phyloP scores from a whole-genome alignment of 2,888 invertebrate genomes.

The Andrena haemorrhoa region DNA sequence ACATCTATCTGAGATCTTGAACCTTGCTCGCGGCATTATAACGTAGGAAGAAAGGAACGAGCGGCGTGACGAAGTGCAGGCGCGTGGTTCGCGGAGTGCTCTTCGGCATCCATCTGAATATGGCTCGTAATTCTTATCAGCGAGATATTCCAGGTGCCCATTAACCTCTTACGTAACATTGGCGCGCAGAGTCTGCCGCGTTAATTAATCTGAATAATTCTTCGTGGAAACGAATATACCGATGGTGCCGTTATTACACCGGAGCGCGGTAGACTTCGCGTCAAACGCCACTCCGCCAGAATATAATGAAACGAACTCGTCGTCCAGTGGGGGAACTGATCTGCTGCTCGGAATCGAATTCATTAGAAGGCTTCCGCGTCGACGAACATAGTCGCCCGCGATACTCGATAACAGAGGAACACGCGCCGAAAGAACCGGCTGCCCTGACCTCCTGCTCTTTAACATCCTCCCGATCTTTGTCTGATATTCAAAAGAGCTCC shows the following conservation, averaged over 20 bases:
- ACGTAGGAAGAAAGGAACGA: too few relatives aligned
- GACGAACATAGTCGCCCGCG: neutral
- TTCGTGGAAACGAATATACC: too few relatives aligned
- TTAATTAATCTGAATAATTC: too few relatives aligned
- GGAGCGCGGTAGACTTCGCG: neutral
- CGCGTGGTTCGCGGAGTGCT: neutral
- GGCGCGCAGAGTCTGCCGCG: too few relatives aligned
- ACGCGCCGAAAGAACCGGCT: neutral
- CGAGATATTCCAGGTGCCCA: neutral
- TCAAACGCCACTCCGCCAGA: neutral
- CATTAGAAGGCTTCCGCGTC: constrained; percentile 20
- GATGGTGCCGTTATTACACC: too few relatives aligned
- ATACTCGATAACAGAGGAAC: neutral
- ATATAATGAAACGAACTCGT: neutral
- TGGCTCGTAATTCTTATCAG: constrained; percentile 13
- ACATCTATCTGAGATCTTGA: too few relatives aligned
- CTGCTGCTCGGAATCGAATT: constrained; percentile 20
- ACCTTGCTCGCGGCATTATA: too few relatives aligned
- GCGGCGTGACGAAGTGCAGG: neutral
- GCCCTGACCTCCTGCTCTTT: constrained; percentile 37
- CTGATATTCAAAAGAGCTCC: constrained; percentile 64
- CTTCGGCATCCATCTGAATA: constrained; percentile 9
- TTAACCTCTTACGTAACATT: neutral
- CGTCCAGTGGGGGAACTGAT: too few relatives aligned
- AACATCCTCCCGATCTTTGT: constrained; percentile 61